Conservation (phyloP, 2,113 vertebrate species). For the Sakesphorus luctuosus region DNA sequence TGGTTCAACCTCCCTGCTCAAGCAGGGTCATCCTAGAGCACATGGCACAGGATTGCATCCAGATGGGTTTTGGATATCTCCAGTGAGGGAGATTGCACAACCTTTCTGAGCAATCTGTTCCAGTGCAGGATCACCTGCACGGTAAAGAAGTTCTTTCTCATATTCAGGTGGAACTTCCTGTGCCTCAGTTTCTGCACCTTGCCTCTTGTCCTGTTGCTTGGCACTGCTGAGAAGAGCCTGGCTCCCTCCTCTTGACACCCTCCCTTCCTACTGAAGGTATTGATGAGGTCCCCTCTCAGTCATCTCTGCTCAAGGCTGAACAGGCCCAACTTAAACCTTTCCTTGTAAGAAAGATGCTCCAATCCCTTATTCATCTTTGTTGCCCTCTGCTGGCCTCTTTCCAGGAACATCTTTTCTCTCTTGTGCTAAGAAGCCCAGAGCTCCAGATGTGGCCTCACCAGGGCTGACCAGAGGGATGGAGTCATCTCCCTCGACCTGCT, state of each 20-base stretch:
- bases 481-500: background rate
- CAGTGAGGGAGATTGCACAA: background rate
- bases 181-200: accelerated
- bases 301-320: background rate
- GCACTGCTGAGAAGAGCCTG: background rate
- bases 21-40: background rate
- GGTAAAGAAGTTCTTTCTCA: background rate
- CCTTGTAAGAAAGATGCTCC: background rate
- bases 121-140: accelerated
- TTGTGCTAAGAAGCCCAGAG: accelerated
- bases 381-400: background rate
- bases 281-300: background rate
- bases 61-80: background rate
- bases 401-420: accelerated
- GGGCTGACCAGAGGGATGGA: background rate
- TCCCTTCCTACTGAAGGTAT: background rate
- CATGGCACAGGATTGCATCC: background rate
- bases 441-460: background rate
- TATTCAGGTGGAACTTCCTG: background rate
- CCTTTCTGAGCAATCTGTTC: background rate
- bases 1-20: background rate
- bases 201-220: accelerated
- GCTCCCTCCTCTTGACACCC: accelerated
- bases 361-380: no score
- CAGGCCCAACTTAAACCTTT: background rate